Conservation (phyloP, 1,140 invertebrate species). For the Medauroidea extradentata region DNA sequence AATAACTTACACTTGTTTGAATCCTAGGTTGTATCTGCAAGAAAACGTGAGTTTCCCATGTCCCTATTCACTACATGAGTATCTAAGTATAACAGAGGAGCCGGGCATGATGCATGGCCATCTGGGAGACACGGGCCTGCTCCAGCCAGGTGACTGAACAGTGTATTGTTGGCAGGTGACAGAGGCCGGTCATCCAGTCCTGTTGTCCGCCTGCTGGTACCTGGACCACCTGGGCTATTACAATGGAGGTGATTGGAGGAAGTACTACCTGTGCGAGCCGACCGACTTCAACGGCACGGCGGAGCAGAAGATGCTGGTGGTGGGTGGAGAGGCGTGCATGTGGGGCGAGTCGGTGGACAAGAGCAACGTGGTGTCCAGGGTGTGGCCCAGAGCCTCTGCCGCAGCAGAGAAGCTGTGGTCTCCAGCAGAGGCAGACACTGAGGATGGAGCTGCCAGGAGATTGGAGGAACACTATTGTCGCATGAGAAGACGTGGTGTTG, state of each 20-base stretch:
- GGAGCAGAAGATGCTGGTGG: slow-evolving; percentile 48
- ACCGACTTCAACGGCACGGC: slow-evolving; percentile 50
- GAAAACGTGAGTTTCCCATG: no score
- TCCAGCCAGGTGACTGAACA: no score
- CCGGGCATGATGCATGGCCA: no score
- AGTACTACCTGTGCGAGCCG: slow-evolving; percentile 76
- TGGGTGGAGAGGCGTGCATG: slow-evolving; percentile 89
- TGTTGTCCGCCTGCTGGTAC: slow-evolving; percentile 83
- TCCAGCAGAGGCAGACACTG: slow-evolving; percentile 39
- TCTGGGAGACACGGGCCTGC: no score
- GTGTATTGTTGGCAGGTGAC: no score
- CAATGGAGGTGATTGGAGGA: slow-evolving; percentile 70
- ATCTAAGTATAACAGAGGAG: no score
- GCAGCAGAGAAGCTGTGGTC: slow-evolving; percentile 84
- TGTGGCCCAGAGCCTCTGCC: slow-evolving; percentile 77
- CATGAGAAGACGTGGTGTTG: no score
- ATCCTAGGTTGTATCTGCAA: no score
- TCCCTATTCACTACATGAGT: no score
- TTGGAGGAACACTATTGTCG: no score
- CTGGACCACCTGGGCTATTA: slow-evolving; percentile 68
- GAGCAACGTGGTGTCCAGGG: slow-evolving; percentile 52
- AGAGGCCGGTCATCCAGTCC: slow-evolving; percentile 52
- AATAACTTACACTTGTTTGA: no score
- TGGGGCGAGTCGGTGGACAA: slow-evolving; percentile 83
- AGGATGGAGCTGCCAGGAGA: slow-evolving; percentile 47